Percentiles rank a stretch among this genome's conserved stretches.
Conservation (phyloP, 2,113 vertebrate genomes). For the Elephas maximus region DNA sequence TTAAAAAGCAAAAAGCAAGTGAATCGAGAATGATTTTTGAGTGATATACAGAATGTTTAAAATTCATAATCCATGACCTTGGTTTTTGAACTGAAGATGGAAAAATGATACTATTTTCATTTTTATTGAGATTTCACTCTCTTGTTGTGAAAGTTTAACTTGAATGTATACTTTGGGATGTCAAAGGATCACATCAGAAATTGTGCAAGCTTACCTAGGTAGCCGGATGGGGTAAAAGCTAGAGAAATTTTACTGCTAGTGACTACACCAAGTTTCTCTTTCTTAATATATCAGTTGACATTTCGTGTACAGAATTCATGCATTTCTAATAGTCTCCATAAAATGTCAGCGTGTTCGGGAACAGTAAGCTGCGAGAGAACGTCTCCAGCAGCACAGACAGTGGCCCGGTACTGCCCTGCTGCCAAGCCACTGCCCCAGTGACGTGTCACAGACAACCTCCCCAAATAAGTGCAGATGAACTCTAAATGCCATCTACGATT, state of each 20-base stretch:
- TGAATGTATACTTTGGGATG: slow-evolving; percentile 11
- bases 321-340: slow-evolving; percentile 83
- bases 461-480: not conserved
- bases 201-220: not conserved
- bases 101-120: slow-evolving; percentile 35
- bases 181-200: slow-evolving; percentile 43
- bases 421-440: not conserved
- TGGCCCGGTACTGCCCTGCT: not conserved
- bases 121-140: slow-evolving; percentile 20
- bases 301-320: slow-evolving; percentile 79
- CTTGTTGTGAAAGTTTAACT: slow-evolving; percentile 21
- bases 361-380: slow-evolving; percentile 55
- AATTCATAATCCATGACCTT: slow-evolving; percentile 75
- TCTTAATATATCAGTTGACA: slow-evolving; percentile 79
- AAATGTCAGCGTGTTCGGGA: slow-evolving; percentile 85
- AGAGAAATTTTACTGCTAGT: slow-evolving; percentile 70
- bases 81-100: slow-evolving; percentile 57
- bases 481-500: not conserved
- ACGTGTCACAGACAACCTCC: not conserved
- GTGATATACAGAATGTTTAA: slow-evolving; percentile 73
- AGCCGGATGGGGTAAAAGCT: slow-evolving; percentile 60
- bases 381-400: not conserved
- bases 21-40: slow-evolving; percentile 63
- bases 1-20: slow-evolving; percentile 38
- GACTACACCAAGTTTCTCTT: slow-evolving; percentile 71